A percentile compares a stretch with the other conserved stretches of the same genome.
Evolutionary conservation across 2,888 invertebrate species (phyloP).

Genomic region (Acronicta alni): DNA sequence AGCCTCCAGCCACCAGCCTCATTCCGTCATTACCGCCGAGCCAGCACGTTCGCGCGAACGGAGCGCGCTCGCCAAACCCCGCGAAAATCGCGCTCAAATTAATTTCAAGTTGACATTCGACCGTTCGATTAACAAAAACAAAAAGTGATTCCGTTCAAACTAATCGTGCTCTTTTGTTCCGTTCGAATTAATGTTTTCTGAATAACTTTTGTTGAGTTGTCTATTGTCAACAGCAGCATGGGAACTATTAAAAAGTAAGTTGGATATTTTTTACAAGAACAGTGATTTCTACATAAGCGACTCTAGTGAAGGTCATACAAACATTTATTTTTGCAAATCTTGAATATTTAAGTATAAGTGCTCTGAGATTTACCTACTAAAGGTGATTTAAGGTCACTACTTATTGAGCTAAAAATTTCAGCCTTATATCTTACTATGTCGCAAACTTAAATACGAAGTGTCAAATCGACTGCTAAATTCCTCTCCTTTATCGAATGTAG

Average conservation of each 20-base stretch:
- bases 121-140: conserved; percentile 59
- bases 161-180: conserved; percentile 66
- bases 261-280: conserved; percentile 49
- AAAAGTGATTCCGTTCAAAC: conserved; percentile 63
- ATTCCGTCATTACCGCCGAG: conserved; percentile 77
- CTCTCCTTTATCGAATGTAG: conserved; percentile 72
- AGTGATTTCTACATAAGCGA: conserved; percentile 31
- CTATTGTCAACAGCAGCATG: conserved; percentile 74
- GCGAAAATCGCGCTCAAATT: conserved; percentile 63
- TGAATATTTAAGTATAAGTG: background rate
- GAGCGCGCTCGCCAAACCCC: conserved; percentile 71
- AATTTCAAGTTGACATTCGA: conserved; percentile 60
- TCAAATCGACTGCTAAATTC: conserved; percentile 70
- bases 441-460: conserved; percentile 51
- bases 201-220: conserved; percentile 73
- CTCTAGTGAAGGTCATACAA: background rate
- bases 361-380: background rate
- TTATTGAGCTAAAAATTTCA: conserved; percentile 1
- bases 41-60: conserved; percentile 78
- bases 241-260: conserved; percentile 82
- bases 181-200: conserved; percentile 69
- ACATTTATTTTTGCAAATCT: conserved; percentile 2
- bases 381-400: conserved; percentile 10
- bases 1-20: conserved; percentile 71
- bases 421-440: conserved; percentile 27